Base-by-base conservation (phyloP, 2,888 invertebrate genomes). In the Diploptera punctata region DNA sequence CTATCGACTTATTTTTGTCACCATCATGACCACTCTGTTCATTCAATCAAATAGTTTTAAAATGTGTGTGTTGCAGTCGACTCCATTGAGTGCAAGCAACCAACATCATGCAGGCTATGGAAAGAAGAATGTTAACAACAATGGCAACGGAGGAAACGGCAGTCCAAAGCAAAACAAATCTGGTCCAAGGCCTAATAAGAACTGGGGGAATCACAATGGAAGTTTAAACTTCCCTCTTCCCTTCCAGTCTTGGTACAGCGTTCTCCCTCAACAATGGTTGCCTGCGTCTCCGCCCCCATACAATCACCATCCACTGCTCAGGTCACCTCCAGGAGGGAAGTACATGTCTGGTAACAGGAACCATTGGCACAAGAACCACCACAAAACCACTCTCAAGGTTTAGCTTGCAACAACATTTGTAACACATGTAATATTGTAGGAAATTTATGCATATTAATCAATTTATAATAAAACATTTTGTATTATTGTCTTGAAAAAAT, bases 171-270 rank as follows among this genome's bases (percentile, higher is more conserved):
- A 67, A 19, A 69, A 69, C 26, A 67, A 67, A n/a, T 43, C 43
- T 26, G 67, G 38, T 2, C 19, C 31, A 9, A 29, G 67, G 19
- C 52, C 52, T 44, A 61, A 57, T 16, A 72, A 72, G 61, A 29
- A 43, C 13, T 74, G 74, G 74, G 62, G 43, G 19, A 18, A 26
- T 31, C 73, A 73, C 26, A 54, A 21, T 26, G 29, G 31, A 19
- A 54, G 57, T 21, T 24, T 43, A 4, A 43, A 60, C 26, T 74
- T 69, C 38, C 72, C 43, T 7, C 73, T 54, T 24, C 29, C 69
- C 24, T 65, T 75, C 21, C 74, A 73, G 54, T 38, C 68, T 2
- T 75, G 75, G 75, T 75, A 74, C 68, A 72, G 43, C 18, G 19
- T 75, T 26, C 38, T 75, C 4, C 75, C 75, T 16, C 72, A 60